Conservation (phyloP, 2,888 invertebrate species). For the Cordilura impudica region DNA sequence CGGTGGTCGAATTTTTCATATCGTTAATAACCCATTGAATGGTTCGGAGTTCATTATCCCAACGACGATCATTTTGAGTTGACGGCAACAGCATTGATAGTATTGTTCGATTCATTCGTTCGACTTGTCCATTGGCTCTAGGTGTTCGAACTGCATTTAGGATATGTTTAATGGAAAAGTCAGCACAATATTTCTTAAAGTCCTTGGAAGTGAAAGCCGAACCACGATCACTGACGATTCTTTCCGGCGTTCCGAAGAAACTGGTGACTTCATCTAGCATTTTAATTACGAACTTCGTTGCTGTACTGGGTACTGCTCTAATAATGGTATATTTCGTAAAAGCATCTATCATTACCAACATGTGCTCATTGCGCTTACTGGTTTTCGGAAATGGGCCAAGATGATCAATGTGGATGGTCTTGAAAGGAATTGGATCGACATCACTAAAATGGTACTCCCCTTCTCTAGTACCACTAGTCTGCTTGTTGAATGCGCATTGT, state of each 20-base stretch:
- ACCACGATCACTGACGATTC: slow-evolving; percentile 56
- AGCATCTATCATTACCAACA: not conserved
- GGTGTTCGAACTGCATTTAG: no score
- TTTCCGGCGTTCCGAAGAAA: slow-evolving; percentile 32
- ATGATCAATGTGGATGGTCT: slow-evolving; percentile 13
- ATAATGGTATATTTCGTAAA: not conserved
- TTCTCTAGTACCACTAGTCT: slow-evolving; percentile 24
- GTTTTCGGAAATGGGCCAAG: slow-evolving; percentile 9
- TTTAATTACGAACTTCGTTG: no score
- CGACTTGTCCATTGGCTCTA: no score
- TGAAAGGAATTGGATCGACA: slow-evolving; percentile 8
- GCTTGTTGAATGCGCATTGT: slow-evolving; percentile 72
- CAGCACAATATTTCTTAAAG: no score
- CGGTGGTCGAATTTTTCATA: no score
- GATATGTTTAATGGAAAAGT: no score
- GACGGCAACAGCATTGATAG: no score
- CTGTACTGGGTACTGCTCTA: slow-evolving; percentile 9
- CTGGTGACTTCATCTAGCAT: slow-evolving; percentile 28
- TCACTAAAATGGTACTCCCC: slow-evolving; percentile 40
- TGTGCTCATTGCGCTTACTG: slow-evolving; percentile 4
- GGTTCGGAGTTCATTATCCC: no score
- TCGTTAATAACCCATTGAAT: no score
- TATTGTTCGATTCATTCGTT: no score
- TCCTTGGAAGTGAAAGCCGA: not conserved
- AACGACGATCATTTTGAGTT: no score